Percentiles rank a stretch among this genome's conserved stretches.
These are phyloP conservation scores for Cuculus canorus DNA, from an alignment of 2,797 vertebrate species.

Conservation along the genomic window DNA sequence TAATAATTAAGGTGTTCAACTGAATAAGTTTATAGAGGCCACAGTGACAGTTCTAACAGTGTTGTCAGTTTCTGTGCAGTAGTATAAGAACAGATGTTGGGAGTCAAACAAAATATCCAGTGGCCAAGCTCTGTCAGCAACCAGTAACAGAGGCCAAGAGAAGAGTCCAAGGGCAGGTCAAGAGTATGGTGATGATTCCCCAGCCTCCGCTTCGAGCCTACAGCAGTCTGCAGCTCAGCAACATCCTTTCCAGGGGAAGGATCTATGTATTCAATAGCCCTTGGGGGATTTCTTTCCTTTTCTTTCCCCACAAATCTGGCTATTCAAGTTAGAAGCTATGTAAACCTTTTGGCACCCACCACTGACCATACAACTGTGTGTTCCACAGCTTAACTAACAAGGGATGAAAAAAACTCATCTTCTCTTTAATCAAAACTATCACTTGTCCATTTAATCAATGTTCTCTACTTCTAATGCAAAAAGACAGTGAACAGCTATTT, in stretches of 20 bases:
- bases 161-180: conserved; percentile 46
- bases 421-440: not conserved
- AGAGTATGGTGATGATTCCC: conserved; percentile 6
- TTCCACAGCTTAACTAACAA: not conserved
- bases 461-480: not conserved
- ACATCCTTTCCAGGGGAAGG: conserved; percentile 44
- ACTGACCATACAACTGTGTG: not conserved
- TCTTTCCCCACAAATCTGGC: not conserved
- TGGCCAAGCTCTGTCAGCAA: conserved; percentile 43
- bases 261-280: conserved; percentile 5
- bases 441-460: not conserved
- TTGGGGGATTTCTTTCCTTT: not conserved
- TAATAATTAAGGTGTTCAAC: not conserved
- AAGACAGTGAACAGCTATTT: not conserved
- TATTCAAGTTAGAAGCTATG: not conserved
- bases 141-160: conserved; percentile 20
- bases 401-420: not conserved
- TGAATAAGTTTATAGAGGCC: not conserved
- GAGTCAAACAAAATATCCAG: conserved; percentile 18
- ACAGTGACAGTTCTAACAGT: not conserved
- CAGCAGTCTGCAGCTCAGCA: conserved; percentile 41
- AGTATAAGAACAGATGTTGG: not conserved
- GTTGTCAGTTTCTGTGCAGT: not conserved
- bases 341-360: conserved; percentile 22
- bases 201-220: not conserved